Evolutionary conservation across 2,888 invertebrate species (phyloP).

Genomic region (Drosophila basisetae): DNA sequence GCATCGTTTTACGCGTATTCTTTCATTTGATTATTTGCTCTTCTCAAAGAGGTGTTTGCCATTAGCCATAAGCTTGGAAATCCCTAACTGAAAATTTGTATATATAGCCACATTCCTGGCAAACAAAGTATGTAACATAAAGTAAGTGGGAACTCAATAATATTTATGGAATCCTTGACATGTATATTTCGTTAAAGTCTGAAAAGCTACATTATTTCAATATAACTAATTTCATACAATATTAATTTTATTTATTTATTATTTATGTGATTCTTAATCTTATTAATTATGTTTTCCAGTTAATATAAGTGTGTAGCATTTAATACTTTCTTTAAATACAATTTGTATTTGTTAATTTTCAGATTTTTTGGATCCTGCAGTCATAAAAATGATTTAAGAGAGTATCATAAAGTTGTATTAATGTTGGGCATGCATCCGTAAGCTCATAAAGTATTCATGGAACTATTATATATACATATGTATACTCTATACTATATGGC

Average conservation of each 20-base stretch:
- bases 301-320: not conserved
- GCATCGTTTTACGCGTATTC: conserved; percentile 45
- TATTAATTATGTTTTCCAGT: not conserved
- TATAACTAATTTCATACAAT: not conserved
- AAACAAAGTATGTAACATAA: not conserved
- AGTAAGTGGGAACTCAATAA: not conserved
- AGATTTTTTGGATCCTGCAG: not conserved
- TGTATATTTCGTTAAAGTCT: not conserved
- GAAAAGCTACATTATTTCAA: not conserved
- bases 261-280: not conserved
- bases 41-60: not conserved
- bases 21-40: conserved; percentile 43
- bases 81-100: not conserved
- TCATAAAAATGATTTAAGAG: conserved; percentile 7
- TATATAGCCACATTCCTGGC: rapidly evolving
- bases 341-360: conserved; percentile 1
- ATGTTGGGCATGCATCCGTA: not conserved
- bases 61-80: too few species aligned
- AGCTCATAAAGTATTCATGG: not conserved
- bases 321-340: not conserved
- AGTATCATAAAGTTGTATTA: conserved; percentile 1
- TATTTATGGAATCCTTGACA: not conserved
- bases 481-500: too few species aligned
- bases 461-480: not conserved
- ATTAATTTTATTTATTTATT: not conserved